phyloP scores from a whole-genome alignment of 2,113 vertebrate species.

The Periophthalmodon schlosseri region DNA sequence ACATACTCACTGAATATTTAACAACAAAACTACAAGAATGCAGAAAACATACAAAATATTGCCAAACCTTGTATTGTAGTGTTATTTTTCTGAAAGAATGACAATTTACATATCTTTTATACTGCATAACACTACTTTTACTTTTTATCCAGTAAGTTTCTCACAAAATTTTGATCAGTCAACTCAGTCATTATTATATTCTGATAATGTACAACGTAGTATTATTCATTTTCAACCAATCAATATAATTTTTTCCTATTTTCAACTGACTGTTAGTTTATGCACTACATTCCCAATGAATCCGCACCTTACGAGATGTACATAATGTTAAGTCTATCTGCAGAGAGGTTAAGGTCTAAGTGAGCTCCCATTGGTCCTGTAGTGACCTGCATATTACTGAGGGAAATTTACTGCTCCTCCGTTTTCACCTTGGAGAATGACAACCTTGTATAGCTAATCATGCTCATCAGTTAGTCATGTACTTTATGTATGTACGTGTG shows the following conservation, averaged over 20 bases:
- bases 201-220: not conserved
- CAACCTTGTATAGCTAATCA: constrained; percentile 63
- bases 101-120: not conserved
- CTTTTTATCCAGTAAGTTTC: not conserved
- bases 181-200: not conserved
- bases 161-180: not conserved
- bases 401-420: constrained; percentile 36
- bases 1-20: not conserved
- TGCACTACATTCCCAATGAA: constrained; percentile 18
- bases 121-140: not conserved
- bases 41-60: not conserved
- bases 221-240: not conserved
- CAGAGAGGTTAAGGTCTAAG: constrained; percentile 25
- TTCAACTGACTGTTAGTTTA: constrained; percentile 17
- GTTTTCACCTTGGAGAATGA: constrained; percentile 41
- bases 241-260: constrained; percentile 19
- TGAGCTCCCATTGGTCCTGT: constrained; percentile 22
- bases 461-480: constrained; percentile 69
- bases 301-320: constrained; percentile 32
- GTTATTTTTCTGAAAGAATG: not conserved
- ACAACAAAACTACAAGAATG: not conserved
- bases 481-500: constrained; percentile 68
- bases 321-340: constrained; percentile 38
- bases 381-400: constrained; percentile 26
- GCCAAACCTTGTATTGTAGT: not conserved